Conservation (phyloP, 2,888 invertebrate species). For the Cataglyphis livida region DNA sequence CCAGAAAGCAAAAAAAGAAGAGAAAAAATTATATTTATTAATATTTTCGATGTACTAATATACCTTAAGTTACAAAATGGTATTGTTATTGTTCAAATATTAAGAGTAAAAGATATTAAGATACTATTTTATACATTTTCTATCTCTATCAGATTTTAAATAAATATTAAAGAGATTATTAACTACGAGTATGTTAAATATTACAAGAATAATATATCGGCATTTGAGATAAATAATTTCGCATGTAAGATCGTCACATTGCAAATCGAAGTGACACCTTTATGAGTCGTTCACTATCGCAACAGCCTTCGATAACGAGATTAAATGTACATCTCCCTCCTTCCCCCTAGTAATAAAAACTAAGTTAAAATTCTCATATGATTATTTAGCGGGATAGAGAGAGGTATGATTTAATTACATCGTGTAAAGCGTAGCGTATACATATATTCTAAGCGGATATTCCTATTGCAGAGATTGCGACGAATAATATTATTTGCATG, state of each 20-base stretch:
- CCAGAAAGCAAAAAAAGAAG: background rate
- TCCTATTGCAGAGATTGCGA: constrained; percentile 67
- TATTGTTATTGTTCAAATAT: background rate
- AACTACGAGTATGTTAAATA: background rate
- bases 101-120: background rate
- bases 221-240: constrained; percentile 70
- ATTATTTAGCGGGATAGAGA: constrained; percentile 64
- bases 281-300: constrained; percentile 63
- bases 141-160: background rate
- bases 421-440: constrained; percentile 61
- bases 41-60: background rate
- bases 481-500: constrained; percentile 66
- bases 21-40: background rate
- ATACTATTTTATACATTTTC: background rate
- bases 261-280: constrained; percentile 58
- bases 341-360: constrained; percentile 61
- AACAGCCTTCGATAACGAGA: constrained; percentile 74
- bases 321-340: constrained; percentile 62
- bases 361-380: constrained; percentile 68
- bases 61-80: background rate
- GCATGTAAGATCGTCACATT: constrained; percentile 27
- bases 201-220: constrained; percentile 47
- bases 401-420: constrained; percentile 61
- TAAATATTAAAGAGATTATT: background rate
- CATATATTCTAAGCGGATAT: constrained; percentile 68